Evolutionary conservation across 2,888 invertebrate species (phyloP).

Genomic region (Athalia rosae): DNA sequence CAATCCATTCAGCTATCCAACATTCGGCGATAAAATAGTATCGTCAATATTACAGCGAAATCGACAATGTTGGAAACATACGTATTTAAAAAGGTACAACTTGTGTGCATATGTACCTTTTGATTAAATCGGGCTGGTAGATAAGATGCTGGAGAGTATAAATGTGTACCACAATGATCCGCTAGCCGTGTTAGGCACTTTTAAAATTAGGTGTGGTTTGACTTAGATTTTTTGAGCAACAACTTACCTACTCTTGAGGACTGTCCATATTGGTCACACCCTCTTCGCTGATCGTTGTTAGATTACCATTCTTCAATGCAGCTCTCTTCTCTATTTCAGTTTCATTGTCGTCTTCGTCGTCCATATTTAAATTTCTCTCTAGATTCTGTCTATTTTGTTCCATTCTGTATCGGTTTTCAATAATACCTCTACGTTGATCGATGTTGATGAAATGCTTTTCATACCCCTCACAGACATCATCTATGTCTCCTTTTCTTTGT

Average conservation of each 20-base stretch:
- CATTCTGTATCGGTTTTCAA: slow-evolving; percentile 57
- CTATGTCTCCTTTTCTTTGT: slow-evolving; percentile 57
- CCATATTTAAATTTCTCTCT: slow-evolving; percentile 55
- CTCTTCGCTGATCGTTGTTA: slow-evolving; percentile 66
- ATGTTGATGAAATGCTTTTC: slow-evolving; percentile 59
- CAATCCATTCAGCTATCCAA: neutral
- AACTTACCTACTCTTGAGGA: slow-evolving; percentile 56
- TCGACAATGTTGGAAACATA: neutral
- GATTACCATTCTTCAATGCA: slow-evolving; percentile 55
- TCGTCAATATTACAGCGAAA: neutral
- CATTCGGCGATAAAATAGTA: slow-evolving; percentile 1
- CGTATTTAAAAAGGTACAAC: neutral
- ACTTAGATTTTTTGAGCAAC: slow-evolving; percentile 52
- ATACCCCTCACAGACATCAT: slow-evolving; percentile 50
- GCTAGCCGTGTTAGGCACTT: slow-evolving; percentile 44
- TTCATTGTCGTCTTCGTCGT: slow-evolving; percentile 29
- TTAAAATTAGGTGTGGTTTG: slow-evolving; percentile 56
- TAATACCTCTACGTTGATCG: slow-evolving; percentile 54
- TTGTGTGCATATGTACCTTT: neutral
- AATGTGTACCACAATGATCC: slow-evolving; percentile 18
- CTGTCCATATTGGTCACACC: slow-evolving; percentile 58
- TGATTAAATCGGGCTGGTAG: neutral
- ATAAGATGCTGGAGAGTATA: neutral
- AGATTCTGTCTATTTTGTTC: slow-evolving; percentile 59
- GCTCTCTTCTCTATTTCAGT: slow-evolving; percentile 50